phyloP scores from a whole-genome alignment of 2,113 vertebrate species.

The Lipophrys pholis region DNA sequence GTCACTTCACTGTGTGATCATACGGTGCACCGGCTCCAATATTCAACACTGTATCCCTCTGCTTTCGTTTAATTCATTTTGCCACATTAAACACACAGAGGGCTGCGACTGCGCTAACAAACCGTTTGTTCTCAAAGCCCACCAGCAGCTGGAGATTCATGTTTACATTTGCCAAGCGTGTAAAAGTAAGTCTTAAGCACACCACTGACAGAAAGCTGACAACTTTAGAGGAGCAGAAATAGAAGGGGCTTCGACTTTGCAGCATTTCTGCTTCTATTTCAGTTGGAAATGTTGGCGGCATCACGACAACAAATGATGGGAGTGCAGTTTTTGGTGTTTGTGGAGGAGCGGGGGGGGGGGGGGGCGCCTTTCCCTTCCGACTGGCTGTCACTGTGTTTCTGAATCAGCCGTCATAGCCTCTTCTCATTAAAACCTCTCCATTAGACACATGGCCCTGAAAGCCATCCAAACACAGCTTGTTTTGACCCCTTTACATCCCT shows the following conservation, averaged over 20 bases:
- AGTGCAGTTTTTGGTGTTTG: slow-evolving; percentile 63
- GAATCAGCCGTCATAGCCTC: slow-evolving; percentile 67
- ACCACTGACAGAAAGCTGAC: slow-evolving; percentile 72
- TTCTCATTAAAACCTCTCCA: slow-evolving; percentile 76
- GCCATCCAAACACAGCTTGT: slow-evolving; percentile 63
- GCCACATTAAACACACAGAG: slow-evolving; percentile 50
- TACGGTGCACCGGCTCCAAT: slow-evolving; percentile 40
- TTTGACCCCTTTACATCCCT: slow-evolving; percentile 66
- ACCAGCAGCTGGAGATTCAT: slow-evolving; percentile 46
- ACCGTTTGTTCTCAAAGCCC: slow-evolving; percentile 40
- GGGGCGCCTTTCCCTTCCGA: slow-evolving; percentile 18
- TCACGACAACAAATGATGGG: slow-evolving; percentile 70
- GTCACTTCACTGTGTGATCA: slow-evolving; percentile 52
- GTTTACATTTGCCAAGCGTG: slow-evolving; percentile 55
- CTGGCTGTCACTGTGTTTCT: slow-evolving; percentile 73
- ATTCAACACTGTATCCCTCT: slow-evolving; percentile 29
- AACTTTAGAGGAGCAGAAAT: slow-evolving; percentile 60
- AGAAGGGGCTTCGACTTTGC: slow-evolving; percentile 66
- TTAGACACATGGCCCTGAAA: slow-evolving; percentile 65
- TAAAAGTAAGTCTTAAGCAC: slow-evolving; percentile 50
- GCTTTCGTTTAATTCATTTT: slow-evolving; percentile 36
- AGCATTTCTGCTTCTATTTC: slow-evolving; percentile 68
- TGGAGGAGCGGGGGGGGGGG: slow-evolving; percentile 23
- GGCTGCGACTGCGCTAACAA: slow-evolving; percentile 44
- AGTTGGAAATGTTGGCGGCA: slow-evolving; percentile 60